phyloP scores from a whole-genome alignment of 2,797 vertebrate genomes.

The Eulemur albifrons region DNA sequence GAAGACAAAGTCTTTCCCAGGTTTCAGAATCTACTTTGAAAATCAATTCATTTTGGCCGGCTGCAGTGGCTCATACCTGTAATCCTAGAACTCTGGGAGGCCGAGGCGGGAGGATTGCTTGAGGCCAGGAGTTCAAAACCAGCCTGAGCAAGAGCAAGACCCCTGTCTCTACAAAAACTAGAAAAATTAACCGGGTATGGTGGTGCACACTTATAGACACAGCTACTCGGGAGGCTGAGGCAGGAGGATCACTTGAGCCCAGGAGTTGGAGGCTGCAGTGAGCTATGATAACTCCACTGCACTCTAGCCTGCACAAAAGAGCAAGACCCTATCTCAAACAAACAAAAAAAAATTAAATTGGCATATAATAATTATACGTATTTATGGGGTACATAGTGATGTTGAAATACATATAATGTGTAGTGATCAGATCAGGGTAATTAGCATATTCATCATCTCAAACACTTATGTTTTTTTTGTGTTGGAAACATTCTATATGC shows the following conservation, averaged over 20 bases:
- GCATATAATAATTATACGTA: neutral
- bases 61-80: neutral
- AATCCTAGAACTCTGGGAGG: neutral
- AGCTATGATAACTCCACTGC: neutral
- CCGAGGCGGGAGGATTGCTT: neutral
- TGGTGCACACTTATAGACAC: neutral
- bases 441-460: neutral
- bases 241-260: too few relatives aligned
- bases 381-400: neutral
- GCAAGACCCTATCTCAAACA: neutral
- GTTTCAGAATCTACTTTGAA: neutral
- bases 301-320: neutral
- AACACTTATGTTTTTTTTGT: neutral
- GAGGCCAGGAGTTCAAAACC: neutral
- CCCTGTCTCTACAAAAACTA: too few relatives aligned
- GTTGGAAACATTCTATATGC: neutral
- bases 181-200: neutral
- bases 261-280: neutral
- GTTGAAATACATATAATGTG: neutral
- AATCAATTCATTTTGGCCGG: neutral
- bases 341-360: neutral
- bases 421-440: neutral
- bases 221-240: neutral
- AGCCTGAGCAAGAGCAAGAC: too few relatives aligned
- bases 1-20: neutral